Base-by-base conservation (phyloP, 1,140 invertebrate species). In the Ericerus pela region DNA sequence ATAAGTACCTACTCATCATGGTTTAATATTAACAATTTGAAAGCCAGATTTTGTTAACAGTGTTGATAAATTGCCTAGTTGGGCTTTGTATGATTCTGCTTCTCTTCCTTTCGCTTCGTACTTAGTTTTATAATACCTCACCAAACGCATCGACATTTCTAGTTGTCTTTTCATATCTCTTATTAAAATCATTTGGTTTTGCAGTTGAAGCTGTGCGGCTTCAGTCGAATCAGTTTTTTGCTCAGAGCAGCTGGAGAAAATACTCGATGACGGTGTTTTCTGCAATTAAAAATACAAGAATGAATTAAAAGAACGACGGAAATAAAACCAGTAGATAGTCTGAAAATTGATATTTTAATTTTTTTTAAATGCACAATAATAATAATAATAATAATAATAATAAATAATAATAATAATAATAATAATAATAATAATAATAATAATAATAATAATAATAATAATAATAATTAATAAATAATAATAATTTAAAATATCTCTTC, bases 91-190 rank as follows among this genome's bases (percentile, higher is more conserved):
- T 10, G 26, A 14, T 8, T 18, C 11, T 5, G 41, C 41, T 47
- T 47, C 41, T 24, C 41, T 10, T 22, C 26, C 41, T 47, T 47
- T 47, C 2, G 26, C 16, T 47, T 47, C 41, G 20, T 47, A 47
- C 12, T 24, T 18, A 22, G 41, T 3, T 47, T 47, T 47, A 16
- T 47, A 47, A 47, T 47, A 24, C 14, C 26, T 47, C 20, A 24
- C 41, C 26, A 47, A 24, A 12, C 26, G 41, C 16, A 47, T 12
- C 22, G 41, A 22, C 14, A 47, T 8, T 12, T 47, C 41, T 16
- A 47, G 26, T 47, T 47, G 41, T 14, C 26, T 47, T 47, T 47
- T 47, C 41, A 47, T 47, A 47, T 47, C 41, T 22, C 41, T 8
- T 47, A 47, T 10, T 22, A 47, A 47, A 47, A 24, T 24, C 8